Base-by-base conservation (phyloP, 2,113 vertebrate species). In the Melierax canorus region DNA sequence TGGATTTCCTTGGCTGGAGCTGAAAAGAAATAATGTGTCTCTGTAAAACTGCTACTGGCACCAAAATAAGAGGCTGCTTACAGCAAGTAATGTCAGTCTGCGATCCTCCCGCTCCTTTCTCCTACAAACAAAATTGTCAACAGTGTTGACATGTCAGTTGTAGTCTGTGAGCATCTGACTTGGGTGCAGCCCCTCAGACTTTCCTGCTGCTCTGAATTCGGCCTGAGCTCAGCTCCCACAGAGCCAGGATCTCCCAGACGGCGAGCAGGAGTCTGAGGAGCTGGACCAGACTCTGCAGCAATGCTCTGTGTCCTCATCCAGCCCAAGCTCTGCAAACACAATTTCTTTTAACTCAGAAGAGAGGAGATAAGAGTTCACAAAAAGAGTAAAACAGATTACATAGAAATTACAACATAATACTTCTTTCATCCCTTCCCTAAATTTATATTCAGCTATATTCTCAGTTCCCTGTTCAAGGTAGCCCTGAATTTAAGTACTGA, bases 181-280 rank as follows among this genome's bases (percentile, higher is more conserved):
- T 56, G 59, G 17, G 10, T 68, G 23, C 46, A 68, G 48, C 12
- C 2, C 0, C 27, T 71, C 63, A 69, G 43, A 22, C 16, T 22
- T 66, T 72, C 22, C n/a, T 0, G 0, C 15, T 46, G 67, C 55
- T 53, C 38, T 88, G 67, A 45, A 27, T 68, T 45, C 1, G 0
- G 27, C 19, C 60, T 38, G 36, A 79, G 36, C 11, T n/a, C 68
- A 51, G 55, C 23, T 63, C 23, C 41, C 0, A 0, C 20, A 45
- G 68, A 63, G 36, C 38, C 7, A 4, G 50, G 68, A 41, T 0
- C 1, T 19, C 55, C 34, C 55, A 46, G 34, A 56, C 0, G 1
- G 12, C 0, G 1, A 64, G 53, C 1, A 1, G 26, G 38, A 74
- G 22, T 15, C 55, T 60, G 64, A 82, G 60, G 53, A 86, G 48